phyloP scores from a whole-genome alignment of 2,113 vertebrate genomes.

The Pygoscelis adeliae region DNA sequence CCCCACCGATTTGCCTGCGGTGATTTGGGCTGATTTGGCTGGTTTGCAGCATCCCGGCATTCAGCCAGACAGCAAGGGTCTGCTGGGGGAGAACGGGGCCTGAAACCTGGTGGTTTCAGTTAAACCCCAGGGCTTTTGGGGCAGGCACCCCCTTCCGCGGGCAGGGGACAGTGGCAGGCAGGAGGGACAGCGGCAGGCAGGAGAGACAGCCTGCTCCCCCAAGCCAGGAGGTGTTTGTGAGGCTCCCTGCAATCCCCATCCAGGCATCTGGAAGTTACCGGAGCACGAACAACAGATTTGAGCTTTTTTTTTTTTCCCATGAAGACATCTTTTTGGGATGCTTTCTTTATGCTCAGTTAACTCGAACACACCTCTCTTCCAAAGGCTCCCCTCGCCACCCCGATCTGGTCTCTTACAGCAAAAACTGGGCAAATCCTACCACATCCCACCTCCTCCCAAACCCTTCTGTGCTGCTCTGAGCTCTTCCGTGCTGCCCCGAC shows the following conservation, averaged over 20 bases:
- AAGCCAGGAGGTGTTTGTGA: background rate
- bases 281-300: background rate
- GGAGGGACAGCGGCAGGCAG: background rate
- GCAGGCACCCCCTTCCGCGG: rapidly evolving
- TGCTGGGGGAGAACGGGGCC: rapidly evolving
- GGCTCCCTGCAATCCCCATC: background rate
- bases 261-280: background rate
- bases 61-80: rapidly evolving
- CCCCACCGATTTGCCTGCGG: rapidly evolving
- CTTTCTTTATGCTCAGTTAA: background rate
- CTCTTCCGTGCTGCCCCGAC: background rate
- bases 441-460: background rate
- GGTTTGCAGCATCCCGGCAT: rapidly evolving
- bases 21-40: background rate
- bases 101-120: background rate
- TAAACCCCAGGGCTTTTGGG: background rate
- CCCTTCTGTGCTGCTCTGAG: background rate
- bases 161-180: background rate
- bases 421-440: background rate
- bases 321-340: background rate
- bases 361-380: background rate
- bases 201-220: rapidly evolving
- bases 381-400: rapidly evolving
- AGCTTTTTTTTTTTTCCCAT: background rate
- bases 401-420: rapidly evolving